phyloP scores from a whole-genome alignment of 2,797 vertebrate species.

The Xenops minutus region DNA sequence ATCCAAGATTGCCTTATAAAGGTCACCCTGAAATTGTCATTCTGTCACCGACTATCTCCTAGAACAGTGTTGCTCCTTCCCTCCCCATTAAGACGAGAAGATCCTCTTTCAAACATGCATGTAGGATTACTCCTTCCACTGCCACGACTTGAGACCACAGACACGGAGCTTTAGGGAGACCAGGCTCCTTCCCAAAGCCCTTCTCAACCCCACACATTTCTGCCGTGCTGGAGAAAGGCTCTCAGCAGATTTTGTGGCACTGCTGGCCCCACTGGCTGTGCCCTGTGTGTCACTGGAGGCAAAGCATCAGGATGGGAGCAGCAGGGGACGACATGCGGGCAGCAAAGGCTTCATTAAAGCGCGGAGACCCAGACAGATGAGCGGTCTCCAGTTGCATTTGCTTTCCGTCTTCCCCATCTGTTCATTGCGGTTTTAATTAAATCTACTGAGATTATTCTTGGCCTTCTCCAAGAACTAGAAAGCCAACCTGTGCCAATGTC shows the following conservation, averaged over 20 bases:
- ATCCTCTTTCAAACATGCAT: not conserved
- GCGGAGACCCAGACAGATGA: constrained; percentile 88
- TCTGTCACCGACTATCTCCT: constrained; percentile 17
- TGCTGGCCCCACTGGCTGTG: constrained; percentile 64
- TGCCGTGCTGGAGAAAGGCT: not conserved
- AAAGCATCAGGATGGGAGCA: constrained; percentile 71
- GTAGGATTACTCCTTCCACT: not conserved
- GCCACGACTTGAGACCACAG: not conserved
- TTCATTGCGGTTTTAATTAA: constrained; percentile 97
- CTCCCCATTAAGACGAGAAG: not conserved
- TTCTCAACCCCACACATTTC: not conserved
- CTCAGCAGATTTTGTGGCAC: constrained; percentile 59
- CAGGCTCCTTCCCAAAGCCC: not conserved
- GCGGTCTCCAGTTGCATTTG: constrained; percentile 89
- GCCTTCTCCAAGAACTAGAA: constrained; percentile 81
- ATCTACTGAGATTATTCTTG: constrained; percentile 92
- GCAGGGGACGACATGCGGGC: constrained; percentile 50
- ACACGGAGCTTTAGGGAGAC: not conserved
- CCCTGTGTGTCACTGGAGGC: constrained; percentile 76
- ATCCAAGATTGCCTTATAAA: constrained; percentile 43
- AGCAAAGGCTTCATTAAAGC: constrained; percentile 86
- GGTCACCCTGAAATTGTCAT: constrained; percentile 60
- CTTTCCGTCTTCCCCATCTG: constrained; percentile 95
- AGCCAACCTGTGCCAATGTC: constrained; percentile 87
- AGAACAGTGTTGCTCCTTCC: constrained; percentile 13